Percentiles rank a stretch among this genome's conserved stretches.
Conservation (phyloP, 2,797 vertebrate species). For the Bufotes viridis region DNA sequence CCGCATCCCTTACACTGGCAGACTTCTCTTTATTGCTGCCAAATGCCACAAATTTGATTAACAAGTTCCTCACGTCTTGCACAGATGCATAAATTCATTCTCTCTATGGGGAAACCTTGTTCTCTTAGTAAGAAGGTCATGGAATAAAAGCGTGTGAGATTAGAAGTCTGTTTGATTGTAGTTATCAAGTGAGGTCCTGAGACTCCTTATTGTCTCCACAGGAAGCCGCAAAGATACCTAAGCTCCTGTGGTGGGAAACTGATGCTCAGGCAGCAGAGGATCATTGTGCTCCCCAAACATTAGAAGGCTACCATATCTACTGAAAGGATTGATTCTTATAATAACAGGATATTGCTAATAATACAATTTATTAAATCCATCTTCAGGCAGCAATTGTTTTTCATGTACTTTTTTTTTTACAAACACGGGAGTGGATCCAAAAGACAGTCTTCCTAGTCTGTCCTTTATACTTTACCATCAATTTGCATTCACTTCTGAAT, state of each 20-base stretch:
- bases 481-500: too few relatives aligned
- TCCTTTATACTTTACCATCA: too few relatives aligned
- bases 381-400: too few relatives aligned
- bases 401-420: too few relatives aligned
- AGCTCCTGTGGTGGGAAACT: neutral
- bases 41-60: slow-evolving; percentile 47
- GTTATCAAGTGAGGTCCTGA: neutral
- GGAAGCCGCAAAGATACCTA: neutral
- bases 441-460: neutral
- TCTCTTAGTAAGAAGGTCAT: neutral
- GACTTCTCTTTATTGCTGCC: slow-evolving; percentile 19
- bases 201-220: neutral
- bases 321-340: neutral
- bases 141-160: neutral
- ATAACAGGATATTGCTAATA: neutral
- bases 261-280: neutral
- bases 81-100: slow-evolving; percentile 26
- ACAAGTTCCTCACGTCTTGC: slow-evolving; percentile 42
- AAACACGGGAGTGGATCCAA: too few relatives aligned
- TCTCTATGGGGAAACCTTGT: slow-evolving; percentile 17
- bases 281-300: neutral
- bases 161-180: neutral
- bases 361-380: neutral
- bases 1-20: slow-evolving; percentile 31
- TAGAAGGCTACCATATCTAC: neutral